Base-by-base conservation (phyloP, 2,888 invertebrate species). In the Sinelater perroti region DNA sequence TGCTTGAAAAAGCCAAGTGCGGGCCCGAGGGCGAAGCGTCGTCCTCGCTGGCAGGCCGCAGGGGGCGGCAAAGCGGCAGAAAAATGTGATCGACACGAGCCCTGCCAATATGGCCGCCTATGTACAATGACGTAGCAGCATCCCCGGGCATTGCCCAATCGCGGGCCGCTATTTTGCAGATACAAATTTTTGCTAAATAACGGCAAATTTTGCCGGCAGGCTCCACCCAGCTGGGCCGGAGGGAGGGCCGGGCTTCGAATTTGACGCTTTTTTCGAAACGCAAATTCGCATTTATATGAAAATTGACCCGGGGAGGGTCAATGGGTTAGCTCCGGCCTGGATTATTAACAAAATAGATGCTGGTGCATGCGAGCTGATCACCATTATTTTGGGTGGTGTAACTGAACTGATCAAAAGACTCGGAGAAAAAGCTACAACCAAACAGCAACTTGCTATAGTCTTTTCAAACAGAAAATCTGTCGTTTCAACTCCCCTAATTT, bases 71-170 rank as follows among this genome's bases (percentile, higher is more conserved):
- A 33, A 7, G 33, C 7, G n/a, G n/a, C n/a, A n/a, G n/a, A 16
- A 11, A 44, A 44, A 44, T 30, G 17, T 11, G 30, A 44, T 44
- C 30, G 16, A 16, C 26, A 42, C 8, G 33, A 17, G 33, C 6
- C 36, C n/a, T n/a, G 10, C 56, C 64, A 68, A 67, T 60, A 68
- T 68, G 67, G 67, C 67, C 61, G 66, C 64, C 56, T 64, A 62
- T 67, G 57, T 62, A 64, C 57, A 53, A 56, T 66, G 65, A 65
- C 62, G 64, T 65, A 38, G 53, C 56, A 26, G 21, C 50, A 47
- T 44, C 59, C 50, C 53, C 10, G 38, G 28, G 44, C 54, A 26
- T 40, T 33, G 54, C 44, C 65, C 65, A 63, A 63, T 64, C 59
- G 52, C 20, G 49, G 40, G 40, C 36, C 60, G 36, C 47, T 55